Evolutionary conservation across 2,113 vertebrate genomes (phyloP).

Genomic region (Tinamus guttatus): DNA sequence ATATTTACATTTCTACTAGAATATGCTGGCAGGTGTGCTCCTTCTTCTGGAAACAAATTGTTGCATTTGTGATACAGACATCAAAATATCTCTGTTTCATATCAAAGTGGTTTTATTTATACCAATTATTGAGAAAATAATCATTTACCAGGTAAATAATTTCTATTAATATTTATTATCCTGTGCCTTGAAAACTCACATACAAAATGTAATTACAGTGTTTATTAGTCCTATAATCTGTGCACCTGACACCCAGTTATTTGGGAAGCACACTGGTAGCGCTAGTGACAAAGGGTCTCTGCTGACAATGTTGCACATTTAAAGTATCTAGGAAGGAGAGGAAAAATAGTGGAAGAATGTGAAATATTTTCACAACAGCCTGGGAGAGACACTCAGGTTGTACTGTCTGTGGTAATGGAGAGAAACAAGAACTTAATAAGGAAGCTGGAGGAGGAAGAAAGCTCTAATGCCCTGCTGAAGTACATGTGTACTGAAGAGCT

Average conservation of each 20-base stretch:
- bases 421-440: background rate
- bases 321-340: background rate
- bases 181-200: constrained; percentile 26
- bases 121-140: constrained; percentile 48
- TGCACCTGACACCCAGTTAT: background rate
- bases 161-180: constrained; percentile 58
- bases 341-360: background rate
- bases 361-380: background rate
- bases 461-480: background rate
- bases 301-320: background rate
- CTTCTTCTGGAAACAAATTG: constrained; percentile 37
- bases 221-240: constrained; percentile 14
- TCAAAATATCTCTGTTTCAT: constrained; percentile 36
- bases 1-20: constrained; percentile 44
- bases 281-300: background rate
- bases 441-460: background rate
- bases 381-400: background rate
- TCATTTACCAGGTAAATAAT: background rate
- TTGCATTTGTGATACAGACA: background rate
- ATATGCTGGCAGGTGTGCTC: constrained; percentile 21
- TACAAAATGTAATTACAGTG: background rate
- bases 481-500: background rate
- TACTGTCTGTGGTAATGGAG: background rate
- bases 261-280: background rate
- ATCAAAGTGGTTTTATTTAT: constrained; percentile 42